Percentiles rank a stretch among this genome's conserved stretches.
Evolutionary conservation across 2,888 invertebrate species (phyloP).

Genomic region (Elaeidobius kamerunicus): DNA sequence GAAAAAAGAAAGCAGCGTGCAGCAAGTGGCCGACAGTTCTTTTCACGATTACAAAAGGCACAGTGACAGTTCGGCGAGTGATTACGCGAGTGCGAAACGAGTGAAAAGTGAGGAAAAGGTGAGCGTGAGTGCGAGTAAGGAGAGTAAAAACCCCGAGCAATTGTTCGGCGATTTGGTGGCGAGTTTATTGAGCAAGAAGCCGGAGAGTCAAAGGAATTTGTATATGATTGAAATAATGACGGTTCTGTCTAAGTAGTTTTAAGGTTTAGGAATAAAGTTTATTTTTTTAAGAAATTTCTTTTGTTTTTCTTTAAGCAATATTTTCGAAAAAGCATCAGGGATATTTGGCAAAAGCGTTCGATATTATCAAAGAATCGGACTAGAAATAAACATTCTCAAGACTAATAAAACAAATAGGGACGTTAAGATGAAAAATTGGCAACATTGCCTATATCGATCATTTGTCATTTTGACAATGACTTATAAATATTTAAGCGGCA

Average conservation of each 20-base stretch:
- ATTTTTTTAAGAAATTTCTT: conserved; percentile 5
- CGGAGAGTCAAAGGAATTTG: conserved; percentile 39
- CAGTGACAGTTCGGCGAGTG: conserved; percentile 32
- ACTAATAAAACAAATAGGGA: no score
- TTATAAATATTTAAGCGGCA: no score
- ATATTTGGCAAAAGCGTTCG: no score
- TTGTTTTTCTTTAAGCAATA: no score
- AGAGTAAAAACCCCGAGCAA: conserved; percentile 38
- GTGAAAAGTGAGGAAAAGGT: conserved; percentile 22
- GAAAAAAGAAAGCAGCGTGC: conserved; percentile 33
- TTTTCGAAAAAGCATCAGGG: no score
- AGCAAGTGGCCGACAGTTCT: conserved; percentile 37
- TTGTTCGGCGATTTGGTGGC: conserved; percentile 43
- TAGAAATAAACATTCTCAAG: no score
- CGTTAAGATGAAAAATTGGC: no score
- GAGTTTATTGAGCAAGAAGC: conserved; percentile 39
- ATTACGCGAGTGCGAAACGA: conserved; percentile 30
- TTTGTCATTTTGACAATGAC: no score
- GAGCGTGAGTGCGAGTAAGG: conserved; percentile 1
- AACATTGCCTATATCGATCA: no score
- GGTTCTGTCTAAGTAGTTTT: conserved; percentile 37
- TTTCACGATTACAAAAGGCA: conserved; percentile 19
- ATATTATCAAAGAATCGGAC: no score
- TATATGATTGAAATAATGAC: conserved; percentile 44
- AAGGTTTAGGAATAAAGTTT: conserved; percentile 10